A percentile compares a stretch with the other conserved stretches of the same genome.
These are phyloP conservation scores for Caenorhabditis becei DNA, from an alignment of 2,888 invertebrate genomes.

Conservation along the genomic window DNA sequence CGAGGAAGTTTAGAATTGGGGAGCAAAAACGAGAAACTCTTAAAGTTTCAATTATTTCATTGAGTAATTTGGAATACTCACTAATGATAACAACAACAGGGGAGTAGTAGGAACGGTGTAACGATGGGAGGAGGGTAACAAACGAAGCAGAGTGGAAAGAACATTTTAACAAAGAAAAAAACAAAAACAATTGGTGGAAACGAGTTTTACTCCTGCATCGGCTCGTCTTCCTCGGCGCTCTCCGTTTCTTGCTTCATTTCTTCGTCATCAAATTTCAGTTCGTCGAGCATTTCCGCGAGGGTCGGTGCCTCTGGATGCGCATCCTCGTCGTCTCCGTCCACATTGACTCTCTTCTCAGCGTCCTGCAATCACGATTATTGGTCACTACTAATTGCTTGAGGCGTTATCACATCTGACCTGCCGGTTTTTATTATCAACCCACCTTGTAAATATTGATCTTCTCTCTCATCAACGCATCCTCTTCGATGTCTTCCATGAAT, in stretches of 20 bases:
- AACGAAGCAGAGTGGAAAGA: constrained; percentile 10
- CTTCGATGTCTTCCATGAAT: constrained; percentile 97
- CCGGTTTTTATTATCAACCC: not conserved
- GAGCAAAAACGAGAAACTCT: no score
- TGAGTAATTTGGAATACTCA: not conserved
- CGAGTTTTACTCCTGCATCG: constrained; percentile 48
- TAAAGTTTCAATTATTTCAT: not conserved
- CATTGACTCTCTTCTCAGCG: constrained; percentile 53
- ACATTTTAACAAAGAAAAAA: constrained; percentile 3
- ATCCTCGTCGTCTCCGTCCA: constrained; percentile 84
- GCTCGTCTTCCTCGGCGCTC: constrained; percentile 26
- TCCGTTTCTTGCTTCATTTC: constrained; percentile 58
- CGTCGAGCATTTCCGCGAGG: constrained; percentile 94
- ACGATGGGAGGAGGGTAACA: not conserved
- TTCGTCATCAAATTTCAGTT: constrained; percentile 86
- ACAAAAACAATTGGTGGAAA: constrained; percentile 8
- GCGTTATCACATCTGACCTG: constrained; percentile 1
- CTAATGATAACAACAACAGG: constrained; percentile 11
- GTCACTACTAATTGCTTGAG: not conserved
- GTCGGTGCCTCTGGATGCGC: constrained; percentile 87
- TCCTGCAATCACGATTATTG: constrained; percentile 55
- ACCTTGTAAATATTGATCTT: constrained; percentile 92
- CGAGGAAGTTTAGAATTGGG: not conserved
- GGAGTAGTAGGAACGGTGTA: constrained; percentile 11
- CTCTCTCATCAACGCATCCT: constrained; percentile 91